These are phyloP conservation scores for Vipera ursinii DNA, from an alignment of 2,797 vertebrate genomes.

Conservation along the genomic window DNA sequence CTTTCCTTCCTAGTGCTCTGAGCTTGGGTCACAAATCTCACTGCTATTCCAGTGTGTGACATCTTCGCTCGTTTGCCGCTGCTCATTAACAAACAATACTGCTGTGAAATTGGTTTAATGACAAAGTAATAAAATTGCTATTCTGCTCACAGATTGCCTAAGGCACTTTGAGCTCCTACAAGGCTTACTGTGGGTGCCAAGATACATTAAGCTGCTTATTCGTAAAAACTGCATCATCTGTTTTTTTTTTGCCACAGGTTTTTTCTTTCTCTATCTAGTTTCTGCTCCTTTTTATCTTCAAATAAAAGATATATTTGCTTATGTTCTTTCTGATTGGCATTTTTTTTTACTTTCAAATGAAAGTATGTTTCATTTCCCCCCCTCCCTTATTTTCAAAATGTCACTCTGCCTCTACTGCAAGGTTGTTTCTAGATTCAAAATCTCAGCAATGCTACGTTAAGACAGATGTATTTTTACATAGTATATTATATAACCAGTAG, in stretches of 20 bases:
- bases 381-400: constrained; percentile 61
- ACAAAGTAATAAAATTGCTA: constrained; percentile 99
- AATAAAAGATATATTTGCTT: constrained; percentile 87
- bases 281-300: constrained; percentile 82
- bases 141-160: constrained; percentile 99
- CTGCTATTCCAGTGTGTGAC: constrained; percentile 98
- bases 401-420: constrained; percentile 72
- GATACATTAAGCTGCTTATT: constrained; percentile 98
- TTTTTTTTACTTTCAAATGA: constrained; percentile 79
- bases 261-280: constrained; percentile 80
- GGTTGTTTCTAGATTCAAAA: constrained; percentile 67
- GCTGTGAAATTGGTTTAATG: constrained; percentile 99
- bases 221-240: constrained; percentile 95
- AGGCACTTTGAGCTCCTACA: constrained; percentile 93
- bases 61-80: constrained; percentile 98
- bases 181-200: constrained; percentile 96
- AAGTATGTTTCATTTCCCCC: constrained; percentile 74
- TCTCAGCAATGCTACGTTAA: constrained; percentile 61
- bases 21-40: constrained; percentile 95
- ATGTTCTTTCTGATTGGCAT: constrained; percentile 80
- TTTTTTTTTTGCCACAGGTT: constrained; percentile 84
- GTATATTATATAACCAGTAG: constrained; percentile 67
- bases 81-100: constrained; percentile 99
- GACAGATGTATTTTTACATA: constrained; percentile 67
- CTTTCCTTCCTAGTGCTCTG: constrained; percentile 85